phyloP scores from a whole-genome alignment of 1,140 invertebrate genomes.

The Drosophila mayri region DNA sequence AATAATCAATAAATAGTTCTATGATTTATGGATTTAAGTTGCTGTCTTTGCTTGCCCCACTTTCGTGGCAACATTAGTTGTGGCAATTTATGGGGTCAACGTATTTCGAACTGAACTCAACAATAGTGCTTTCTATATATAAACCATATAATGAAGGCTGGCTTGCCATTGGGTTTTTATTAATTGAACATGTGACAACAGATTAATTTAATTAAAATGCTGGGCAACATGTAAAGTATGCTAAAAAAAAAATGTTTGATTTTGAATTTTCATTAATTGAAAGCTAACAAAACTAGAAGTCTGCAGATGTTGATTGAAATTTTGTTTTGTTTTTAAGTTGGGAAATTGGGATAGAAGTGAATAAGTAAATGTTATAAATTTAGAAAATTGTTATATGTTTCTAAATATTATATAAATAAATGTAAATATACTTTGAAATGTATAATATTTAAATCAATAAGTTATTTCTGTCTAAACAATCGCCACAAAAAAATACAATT shows the following conservation, averaged over 20 bases:
- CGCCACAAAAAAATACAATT: neutral
- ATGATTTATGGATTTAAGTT: constrained; percentile 13
- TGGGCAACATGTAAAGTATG: constrained; percentile 9
- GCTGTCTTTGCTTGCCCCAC: constrained; percentile 19
- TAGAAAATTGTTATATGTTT: too few relatives aligned
- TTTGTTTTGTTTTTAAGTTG: neutral
- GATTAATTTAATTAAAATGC: constrained; percentile 17
- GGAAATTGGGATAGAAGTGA: too few relatives aligned
- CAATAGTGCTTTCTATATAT: constrained; percentile 11
- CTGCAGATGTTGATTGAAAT: neutral
- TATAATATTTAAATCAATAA: too few relatives aligned
- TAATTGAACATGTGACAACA: constrained; percentile 43
- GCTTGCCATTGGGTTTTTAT: constrained; percentile 7
- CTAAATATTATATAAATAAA: too few relatives aligned
- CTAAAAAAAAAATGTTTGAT: constrained; percentile 4
- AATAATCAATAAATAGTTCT: constrained; percentile 5
- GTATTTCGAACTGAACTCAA: constrained; percentile 9
- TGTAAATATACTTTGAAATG: too few relatives aligned
- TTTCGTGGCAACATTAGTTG: constrained; percentile 14
- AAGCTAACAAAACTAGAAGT: neutral
- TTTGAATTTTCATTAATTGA: too few relatives aligned
- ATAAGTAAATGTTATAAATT: too few relatives aligned
- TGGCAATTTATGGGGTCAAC: constrained; percentile 37
- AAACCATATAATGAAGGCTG: constrained; percentile 21
- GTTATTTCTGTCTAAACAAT: too few relatives aligned